These are phyloP conservation scores for Drosophila sordidula DNA, from an alignment of 2,888 invertebrate species.

Conservation along the genomic window DNA sequence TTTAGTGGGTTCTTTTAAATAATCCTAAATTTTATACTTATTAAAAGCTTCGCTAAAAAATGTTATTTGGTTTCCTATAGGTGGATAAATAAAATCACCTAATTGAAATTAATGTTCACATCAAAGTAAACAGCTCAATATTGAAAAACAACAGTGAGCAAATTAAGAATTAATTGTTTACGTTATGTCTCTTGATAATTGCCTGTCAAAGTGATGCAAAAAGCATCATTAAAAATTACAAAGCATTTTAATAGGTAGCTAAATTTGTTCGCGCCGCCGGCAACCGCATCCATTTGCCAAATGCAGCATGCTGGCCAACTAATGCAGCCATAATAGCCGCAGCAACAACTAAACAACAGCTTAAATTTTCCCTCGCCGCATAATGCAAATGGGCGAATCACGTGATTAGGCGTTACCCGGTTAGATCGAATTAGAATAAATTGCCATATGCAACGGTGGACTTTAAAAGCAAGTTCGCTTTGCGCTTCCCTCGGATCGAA, in stretches of 20 bases:
- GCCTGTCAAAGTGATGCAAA: neutral
- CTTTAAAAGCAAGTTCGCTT: neutral
- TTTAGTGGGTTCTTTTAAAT: slow-evolving; percentile 14
- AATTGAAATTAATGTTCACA: slow-evolving; percentile 32
- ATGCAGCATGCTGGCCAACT: slow-evolving; percentile 31
- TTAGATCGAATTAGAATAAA: slow-evolving; percentile 35
- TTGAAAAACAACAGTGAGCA: neutral
- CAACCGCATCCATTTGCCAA: slow-evolving; percentile 30
- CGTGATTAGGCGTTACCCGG: slow-evolving; percentile 55
- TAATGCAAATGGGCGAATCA: slow-evolving; percentile 48
- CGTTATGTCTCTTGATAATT: neutral
- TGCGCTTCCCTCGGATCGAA: neutral
- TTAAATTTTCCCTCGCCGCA: neutral
- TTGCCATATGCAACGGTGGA: slow-evolving; percentile 16
- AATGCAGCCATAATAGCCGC: slow-evolving; percentile 15
- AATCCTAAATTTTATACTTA: slow-evolving; percentile 22
- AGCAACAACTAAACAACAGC: slow-evolving; percentile 2
- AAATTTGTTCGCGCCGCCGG: slow-evolving; percentile 6
- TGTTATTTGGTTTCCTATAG: slow-evolving; percentile 42
- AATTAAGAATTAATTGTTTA: neutral
- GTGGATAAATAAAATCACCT: slow-evolving; percentile 24
- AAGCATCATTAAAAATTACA: slow-evolving; percentile 7
- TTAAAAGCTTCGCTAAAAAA: slow-evolving; percentile 5
- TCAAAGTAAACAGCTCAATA: slow-evolving; percentile 4
- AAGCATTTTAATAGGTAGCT: slow-evolving; percentile 19